Evolutionary conservation across 2,113 vertebrate genomes (phyloP).

Genomic region (Odocoileus hemionus): DNA sequence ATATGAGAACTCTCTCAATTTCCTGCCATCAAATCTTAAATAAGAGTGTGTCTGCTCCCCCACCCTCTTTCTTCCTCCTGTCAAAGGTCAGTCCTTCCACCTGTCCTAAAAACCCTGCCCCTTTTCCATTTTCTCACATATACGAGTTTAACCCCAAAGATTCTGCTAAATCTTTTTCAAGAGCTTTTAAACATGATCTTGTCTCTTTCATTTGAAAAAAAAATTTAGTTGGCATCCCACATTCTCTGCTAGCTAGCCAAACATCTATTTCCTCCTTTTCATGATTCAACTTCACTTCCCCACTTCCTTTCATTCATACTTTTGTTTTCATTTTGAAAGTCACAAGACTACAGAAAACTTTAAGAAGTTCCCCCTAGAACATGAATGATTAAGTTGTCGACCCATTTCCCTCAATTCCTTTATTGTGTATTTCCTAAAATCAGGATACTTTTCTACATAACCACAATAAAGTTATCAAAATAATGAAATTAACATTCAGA

Average conservation of each 20-base stretch:
- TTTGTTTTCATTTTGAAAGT: neutral
- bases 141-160: neutral
- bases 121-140: neutral
- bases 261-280: neutral
- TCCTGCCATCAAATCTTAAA: constrained; percentile 7
- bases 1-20: neutral
- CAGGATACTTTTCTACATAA: neutral
- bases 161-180: neutral
- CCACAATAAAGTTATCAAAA: neutral
- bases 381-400: neutral
- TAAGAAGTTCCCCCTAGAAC: neutral
- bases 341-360: neutral
- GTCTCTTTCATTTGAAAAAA: neutral
- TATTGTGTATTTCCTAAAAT: neutral
- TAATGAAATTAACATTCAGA: neutral
- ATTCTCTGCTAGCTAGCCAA: neutral
- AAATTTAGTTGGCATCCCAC: neutral
- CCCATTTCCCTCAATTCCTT: neutral
- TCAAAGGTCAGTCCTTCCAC: neutral
- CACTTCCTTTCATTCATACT: neutral
- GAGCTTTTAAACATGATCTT: constrained; percentile 21
- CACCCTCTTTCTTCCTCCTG: neutral
- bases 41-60: neutral
- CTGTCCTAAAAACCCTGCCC: neutral
- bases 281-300: neutral